Base-by-base conservation (phyloP, 2,113 vertebrate genomes). In the Scomber colias region DNA sequence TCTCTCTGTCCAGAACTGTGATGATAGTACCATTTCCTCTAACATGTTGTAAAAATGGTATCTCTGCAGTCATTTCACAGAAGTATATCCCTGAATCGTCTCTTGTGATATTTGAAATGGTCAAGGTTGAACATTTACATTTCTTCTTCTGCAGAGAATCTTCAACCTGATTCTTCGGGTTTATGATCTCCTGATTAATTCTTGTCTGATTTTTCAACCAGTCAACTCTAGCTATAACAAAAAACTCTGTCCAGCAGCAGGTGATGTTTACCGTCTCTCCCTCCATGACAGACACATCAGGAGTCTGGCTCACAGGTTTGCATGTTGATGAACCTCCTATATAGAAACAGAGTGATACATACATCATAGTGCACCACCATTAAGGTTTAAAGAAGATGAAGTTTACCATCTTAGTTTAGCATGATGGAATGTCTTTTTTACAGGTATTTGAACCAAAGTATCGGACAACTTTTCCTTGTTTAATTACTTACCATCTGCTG, bases 171-270 rank as follows among this genome's bases (percentile, higher is more conserved):
- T 40, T 10, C 35, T 2, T 27, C 24, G 2, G 3, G 24, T 27
- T 27, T 27, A 3, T 27, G 24, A 27, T 27, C 2, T 27, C 24
- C 24, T 27, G 24, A 27, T 40, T 40, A 0, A 40, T 40, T 40
- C 9, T 9, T 40, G 9, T 40, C 1, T 40, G 35, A 50, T 70
- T 50, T 71, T 83, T 88, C 0, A 64, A 0, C 88, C 87, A 90
- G 0, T 0, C 0, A n/a, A 87, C 3, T 11, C 0, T 0, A 0
- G 5, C 0, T 70, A 12, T 56, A 1, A 0, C 0, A 7, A 0
- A 0, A 0, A 0, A 0, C 0, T 0, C 0, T 2, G 1, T 7
- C 80, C 79, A 80, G 82, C 88, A 88, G 84, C 90, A 90, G 44
- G 13, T 12, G 56, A 91, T 75, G 30, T 0, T 50, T 0, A 11